A percentile compares a stretch with the other conserved stretches of the same genome.
Evolutionary conservation across 2,888 invertebrate species (phyloP).

Genomic region (Hirtodrosophila confusa): DNA sequence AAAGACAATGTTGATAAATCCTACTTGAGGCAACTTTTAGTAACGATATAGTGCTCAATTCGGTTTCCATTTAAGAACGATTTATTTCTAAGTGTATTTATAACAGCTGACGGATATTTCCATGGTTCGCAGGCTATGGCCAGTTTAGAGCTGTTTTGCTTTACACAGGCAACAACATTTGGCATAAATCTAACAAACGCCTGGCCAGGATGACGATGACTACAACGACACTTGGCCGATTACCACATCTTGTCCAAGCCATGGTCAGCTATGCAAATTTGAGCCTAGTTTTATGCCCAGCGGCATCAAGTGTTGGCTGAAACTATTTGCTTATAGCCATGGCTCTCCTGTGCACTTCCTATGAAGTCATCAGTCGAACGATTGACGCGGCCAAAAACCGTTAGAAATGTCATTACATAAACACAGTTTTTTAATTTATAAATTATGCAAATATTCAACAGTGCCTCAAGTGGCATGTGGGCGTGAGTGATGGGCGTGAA

Average conservation of each 20-base stretch:
- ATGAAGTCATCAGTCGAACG: slow-evolving; percentile 68
- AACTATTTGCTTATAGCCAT: not conserved
- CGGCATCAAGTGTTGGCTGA: slow-evolving; percentile 15
- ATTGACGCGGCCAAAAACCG: slow-evolving; percentile 36
- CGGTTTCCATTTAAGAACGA: too few species aligned
- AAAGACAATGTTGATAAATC: too few species aligned
- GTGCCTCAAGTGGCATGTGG: slow-evolving; percentile 52
- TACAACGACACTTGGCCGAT: slow-evolving; percentile 41
- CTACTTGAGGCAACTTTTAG: too few species aligned
- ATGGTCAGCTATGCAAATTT: slow-evolving; percentile 67
- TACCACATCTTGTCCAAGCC: slow-evolving; percentile 26
- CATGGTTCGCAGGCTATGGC: slow-evolving; percentile 32
- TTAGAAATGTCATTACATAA: slow-evolving; percentile 76
- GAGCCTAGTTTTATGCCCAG: slow-evolving; percentile 37
- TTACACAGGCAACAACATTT: slow-evolving; percentile 16
- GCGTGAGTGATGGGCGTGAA: slow-evolving; percentile 66
- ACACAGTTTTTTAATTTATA: slow-evolving; percentile 70
- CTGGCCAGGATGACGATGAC: slow-evolving; percentile 27
- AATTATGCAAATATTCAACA: slow-evolving; percentile 68
- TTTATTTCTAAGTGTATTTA: too few species aligned
- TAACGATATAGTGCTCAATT: too few species aligned
- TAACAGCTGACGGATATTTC: slow-evolving; percentile 60
- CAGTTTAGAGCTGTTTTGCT: slow-evolving; percentile 42
- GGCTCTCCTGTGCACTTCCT: slow-evolving; percentile 34
- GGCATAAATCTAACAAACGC: slow-evolving; percentile 49